These are phyloP conservation scores for Mastigias papua DNA, from an alignment of 30 jellyfish, hydroid and myxozoan genomes.

Conservation along the genomic window DNA sequence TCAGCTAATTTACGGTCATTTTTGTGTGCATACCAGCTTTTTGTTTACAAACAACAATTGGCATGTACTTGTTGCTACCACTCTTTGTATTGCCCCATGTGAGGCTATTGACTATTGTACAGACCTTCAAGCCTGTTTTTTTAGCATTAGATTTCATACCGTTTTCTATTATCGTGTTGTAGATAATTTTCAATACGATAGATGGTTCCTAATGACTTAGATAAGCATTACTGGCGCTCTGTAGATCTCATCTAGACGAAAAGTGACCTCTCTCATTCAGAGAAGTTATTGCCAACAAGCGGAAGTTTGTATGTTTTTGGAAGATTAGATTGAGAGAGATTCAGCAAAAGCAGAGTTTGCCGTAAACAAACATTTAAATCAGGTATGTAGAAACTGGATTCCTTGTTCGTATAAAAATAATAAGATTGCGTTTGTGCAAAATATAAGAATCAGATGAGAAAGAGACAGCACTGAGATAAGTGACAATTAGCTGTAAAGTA, in stretches of 20 bases:
- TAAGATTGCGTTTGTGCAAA: no score
- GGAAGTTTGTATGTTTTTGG: not conserved
- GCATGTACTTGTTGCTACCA: not conserved
- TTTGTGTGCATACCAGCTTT: not conserved
- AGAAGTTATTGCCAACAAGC: not conserved
- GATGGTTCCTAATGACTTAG: no score
- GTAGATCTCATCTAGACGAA: no score
- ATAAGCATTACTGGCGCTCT: no score
- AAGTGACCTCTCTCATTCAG: no score
- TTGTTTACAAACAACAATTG: not conserved
- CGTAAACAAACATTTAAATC: not conserved
- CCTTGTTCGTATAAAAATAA: not conserved
- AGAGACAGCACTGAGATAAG: no score
- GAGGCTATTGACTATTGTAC: not conserved
- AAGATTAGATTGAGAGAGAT: not conserved
- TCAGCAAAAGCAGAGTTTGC: not conserved
- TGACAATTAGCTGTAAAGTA: no score
- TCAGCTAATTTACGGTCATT: not conserved
- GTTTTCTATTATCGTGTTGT: no score
- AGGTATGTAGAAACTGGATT: not conserved
- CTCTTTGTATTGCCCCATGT: not conserved
- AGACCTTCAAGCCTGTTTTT: not conserved
- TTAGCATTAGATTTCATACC: not conserved
- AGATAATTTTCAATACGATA: no score
- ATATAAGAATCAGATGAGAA: no score